A percentile compares a stretch with the other conserved stretches of the same genome.
phyloP scores from a whole-genome alignment of 2,113 vertebrate genomes.

The Nesogale talazaci region DNA sequence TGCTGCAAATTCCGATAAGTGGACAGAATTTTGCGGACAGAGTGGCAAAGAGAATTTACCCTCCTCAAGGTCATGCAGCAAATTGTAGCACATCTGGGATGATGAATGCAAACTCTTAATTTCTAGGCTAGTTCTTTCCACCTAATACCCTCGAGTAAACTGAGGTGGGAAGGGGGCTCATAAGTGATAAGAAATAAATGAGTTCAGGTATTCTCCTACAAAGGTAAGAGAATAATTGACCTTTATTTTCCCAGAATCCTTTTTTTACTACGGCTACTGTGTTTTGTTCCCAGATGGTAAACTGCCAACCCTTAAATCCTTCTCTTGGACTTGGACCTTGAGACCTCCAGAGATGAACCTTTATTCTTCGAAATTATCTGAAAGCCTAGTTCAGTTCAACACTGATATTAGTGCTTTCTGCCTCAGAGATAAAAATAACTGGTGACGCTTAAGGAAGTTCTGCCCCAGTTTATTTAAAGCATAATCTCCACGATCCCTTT shows the following conservation, averaged over 20 bases:
- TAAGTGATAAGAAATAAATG: too few species aligned
- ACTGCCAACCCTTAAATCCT: not conserved
- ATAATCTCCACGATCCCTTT: conserved; percentile 55
- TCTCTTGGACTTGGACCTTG: not conserved
- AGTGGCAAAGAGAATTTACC: not conserved
- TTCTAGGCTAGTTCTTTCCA: not conserved
- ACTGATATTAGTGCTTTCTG: not conserved
- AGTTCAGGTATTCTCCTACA: too few species aligned
- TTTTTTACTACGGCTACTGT: not conserved
- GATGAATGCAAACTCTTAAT: rapidly evolving
- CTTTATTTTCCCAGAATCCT: not conserved
- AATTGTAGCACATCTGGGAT: rapidly evolving
- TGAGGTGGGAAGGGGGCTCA: not conserved
- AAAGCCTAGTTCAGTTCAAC: not conserved
- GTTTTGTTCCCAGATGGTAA: not conserved
- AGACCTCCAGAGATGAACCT: not conserved
- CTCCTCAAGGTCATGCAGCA: rapidly evolving
- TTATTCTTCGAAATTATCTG: rapidly evolving
- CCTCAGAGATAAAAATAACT: conserved; percentile 53
- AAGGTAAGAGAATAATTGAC: not conserved
- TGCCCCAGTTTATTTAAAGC: conserved; percentile 65
- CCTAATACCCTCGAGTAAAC: not conserved
- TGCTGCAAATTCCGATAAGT: too few species aligned
- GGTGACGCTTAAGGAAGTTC: conserved; percentile 25
- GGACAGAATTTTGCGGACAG: rapidly evolving